These are phyloP conservation scores for Apostichopus leukothele DNA, from an alignment of 53 echinoderm and acorn worm genomes.

Conservation along the genomic window DNA sequence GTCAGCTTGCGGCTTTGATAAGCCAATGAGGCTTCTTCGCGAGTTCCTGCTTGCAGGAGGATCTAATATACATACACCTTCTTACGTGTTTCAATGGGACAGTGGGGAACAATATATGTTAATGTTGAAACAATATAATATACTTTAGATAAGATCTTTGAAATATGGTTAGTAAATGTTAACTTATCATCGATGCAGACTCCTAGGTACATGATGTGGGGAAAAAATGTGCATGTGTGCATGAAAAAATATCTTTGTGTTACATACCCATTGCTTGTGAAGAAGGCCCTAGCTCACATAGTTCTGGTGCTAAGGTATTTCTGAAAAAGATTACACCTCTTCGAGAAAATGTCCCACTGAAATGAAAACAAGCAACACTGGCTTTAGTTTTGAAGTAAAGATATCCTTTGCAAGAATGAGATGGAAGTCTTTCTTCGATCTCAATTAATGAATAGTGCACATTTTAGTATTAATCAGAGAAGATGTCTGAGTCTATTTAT, in stretches of 20 bases:
- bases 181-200: too few species aligned
- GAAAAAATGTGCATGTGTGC: neutral
- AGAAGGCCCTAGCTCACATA: slow-evolving; percentile 76
- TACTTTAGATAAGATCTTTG: too few species aligned
- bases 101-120: too few species aligned
- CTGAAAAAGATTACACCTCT: slow-evolving; percentile 44
- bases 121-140: too few species aligned
- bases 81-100: too few species aligned
- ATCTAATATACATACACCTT: too few species aligned
- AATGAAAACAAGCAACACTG: neutral
- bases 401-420: neutral
- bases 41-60: too few species aligned
- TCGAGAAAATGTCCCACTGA: slow-evolving; percentile 5
- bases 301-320: slow-evolving; percentile 66
- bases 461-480: neutral
- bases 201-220: too few species aligned
- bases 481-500: neutral
- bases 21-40: too few species aligned
- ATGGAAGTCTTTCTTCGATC: neutral
- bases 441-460: neutral
- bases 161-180: too few species aligned
- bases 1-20: too few species aligned
- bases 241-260: neutral
- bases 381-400: neutral
- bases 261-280: slow-evolving; percentile 45